Percentiles rank a stretch among this genome's conserved stretches.
Conservation (phyloP, 2,797 vertebrate genomes). For the Sylvilagus floridanus region DNA sequence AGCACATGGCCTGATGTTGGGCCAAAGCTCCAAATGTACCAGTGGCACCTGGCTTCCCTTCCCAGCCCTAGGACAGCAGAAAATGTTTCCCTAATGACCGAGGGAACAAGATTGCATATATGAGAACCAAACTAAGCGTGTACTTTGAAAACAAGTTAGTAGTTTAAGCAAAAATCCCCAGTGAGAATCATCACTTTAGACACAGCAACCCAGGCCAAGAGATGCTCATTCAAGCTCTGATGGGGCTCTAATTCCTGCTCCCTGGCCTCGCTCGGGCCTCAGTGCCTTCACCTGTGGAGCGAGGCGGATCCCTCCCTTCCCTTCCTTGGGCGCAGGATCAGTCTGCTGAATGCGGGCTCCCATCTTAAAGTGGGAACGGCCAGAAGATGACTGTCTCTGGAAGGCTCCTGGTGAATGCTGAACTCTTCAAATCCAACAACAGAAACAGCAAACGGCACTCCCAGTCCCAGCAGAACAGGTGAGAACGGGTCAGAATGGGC, state of each 20-base stretch:
- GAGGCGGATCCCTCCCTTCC: no score
- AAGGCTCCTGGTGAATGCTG: background rate
- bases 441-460: background rate
- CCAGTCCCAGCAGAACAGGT: background rate
- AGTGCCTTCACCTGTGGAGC: background rate
- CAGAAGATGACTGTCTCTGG: background rate
- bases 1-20: background rate
- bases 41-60: background rate
- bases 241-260: background rate
- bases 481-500: background rate
- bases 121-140: background rate
- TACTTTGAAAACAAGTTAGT: background rate
- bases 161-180: background rate
- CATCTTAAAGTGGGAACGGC: background rate
- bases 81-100: background rate
- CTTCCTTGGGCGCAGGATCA: background rate
- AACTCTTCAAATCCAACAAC: background rate
- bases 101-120: background rate
- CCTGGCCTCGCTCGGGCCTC: background rate
- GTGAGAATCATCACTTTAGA: background rate
- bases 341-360: background rate
- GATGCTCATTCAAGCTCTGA: background rate
- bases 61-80: background rate
- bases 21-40: background rate
- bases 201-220: background rate